Base-by-base conservation (phyloP, 2,113 vertebrate genomes). In the Callionymus lyra region DNA sequence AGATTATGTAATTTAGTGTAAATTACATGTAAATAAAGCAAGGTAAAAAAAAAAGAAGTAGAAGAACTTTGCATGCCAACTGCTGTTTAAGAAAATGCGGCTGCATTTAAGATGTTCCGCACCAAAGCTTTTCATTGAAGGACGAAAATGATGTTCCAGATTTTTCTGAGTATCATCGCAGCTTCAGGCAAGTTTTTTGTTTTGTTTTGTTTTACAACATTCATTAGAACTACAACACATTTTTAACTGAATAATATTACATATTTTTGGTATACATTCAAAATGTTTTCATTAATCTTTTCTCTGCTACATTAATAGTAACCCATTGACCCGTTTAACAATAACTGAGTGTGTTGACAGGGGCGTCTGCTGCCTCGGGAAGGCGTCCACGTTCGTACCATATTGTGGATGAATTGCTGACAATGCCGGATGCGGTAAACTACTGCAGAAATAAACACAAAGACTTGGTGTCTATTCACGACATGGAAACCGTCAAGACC, bases 101-200 rank as follows among this genome's bases (percentile, higher is more conserved):
- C 31, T 33, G 6, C 31, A 11, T 11, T 10, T 9, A 5, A 31
- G 2, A 14, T 31, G 36, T 12, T 16, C 10, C 12, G 5, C 16
- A 12, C 16, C 9, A 17, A 11, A 44, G 31, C 12, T 21, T 12
- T 16, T 35, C 37, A 9, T 10, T 9, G 6, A 4, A 16, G 10
- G 38, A 34, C 12, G 15, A 36, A n/a, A 33, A 12, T 2, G 9
- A 53, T 53, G 41, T 41, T 32, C 3, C 44, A 13, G 15, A 4
- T 45, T 44, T 27, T 53, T 31, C 27, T 47, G 18, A 16, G 5
- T 14, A 31, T 31, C 16, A 4, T 19, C 4, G 38, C 38, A 6
- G 35, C 27, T 12, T 44, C 41, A 44, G 50, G 50, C n/a, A 45
- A 53, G 50, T n/a, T n/a, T n/a, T n/a, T n/a, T n/a, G n/a, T n/a